Base-by-base conservation (phyloP, 2,113 vertebrate species). In the Uria aalge region DNA sequence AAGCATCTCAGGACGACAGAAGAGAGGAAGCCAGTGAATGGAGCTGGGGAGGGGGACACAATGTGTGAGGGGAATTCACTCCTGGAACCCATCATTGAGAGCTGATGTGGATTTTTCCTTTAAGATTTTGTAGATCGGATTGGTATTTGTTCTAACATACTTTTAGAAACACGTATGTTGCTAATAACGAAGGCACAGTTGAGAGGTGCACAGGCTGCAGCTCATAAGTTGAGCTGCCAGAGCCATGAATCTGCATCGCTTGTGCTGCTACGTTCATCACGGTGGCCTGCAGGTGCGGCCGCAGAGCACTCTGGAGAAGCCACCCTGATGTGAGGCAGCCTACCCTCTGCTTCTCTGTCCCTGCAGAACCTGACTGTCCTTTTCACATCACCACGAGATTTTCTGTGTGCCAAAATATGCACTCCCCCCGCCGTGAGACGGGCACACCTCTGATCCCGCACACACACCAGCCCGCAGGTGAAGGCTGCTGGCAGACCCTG, bases 371-470 rank as follows among this genome's bases (percentile, higher is more conserved):
- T 6, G 5, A 12, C 18, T 40, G 30, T 21, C 59, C 48, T 14
- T 69, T 62, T 75, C 55, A 45, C 6, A 20, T 30, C 30, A 27
- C 56, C 34, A 30, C 0, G 1, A 67, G 24, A 55, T 55, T 55
- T 73, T 45, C 45, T 15, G 5, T 18, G 23, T 34, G 22, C 36
- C 23, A 74, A 66, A 89, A 60, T 8, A 34, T 4, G 34, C 5
- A 4, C 8, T 60, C 16, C 41, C 27, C 5, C 47, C 38, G 3
- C 32, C n/a, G 26, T 0, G 18, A 16, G 32, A 23, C 1, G 2
- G 47, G n/a, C 29, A 38, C 9, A 13, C 30, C 20, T 20, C 45
- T 7, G 30, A 29, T 52, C 21, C 66, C 3, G 0, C 24, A 52
- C 15, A 15, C 5, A 4, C 38, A 11, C 34, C 18, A 47, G 16